phyloP scores from a whole-genome alignment of 92 coral and sea anemone species.

The Desmophyllum pertusum region DNA sequence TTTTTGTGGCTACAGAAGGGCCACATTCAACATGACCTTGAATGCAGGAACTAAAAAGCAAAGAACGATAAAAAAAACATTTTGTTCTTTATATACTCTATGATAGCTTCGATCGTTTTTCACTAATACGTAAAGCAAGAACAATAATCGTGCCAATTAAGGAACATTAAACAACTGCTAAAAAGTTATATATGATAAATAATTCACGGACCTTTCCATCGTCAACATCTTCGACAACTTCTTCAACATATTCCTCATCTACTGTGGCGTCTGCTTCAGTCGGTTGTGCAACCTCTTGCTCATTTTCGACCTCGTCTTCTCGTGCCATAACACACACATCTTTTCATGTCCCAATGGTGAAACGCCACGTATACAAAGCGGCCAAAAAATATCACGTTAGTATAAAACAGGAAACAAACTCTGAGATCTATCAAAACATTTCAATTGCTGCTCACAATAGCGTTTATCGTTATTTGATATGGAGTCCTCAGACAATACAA shows the following conservation, averaged over 20 bases:
- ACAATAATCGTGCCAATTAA: neutral
- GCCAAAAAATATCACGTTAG: constrained; percentile 17
- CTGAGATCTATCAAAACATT: neutral
- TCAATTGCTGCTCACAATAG: neutral
- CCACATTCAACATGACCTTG: neutral
- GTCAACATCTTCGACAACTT: constrained; percentile 42
- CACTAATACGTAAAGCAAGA: neutral
- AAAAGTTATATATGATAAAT: neutral
- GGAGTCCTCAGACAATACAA: constrained; percentile 51
- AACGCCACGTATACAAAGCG: constrained; percentile 82
- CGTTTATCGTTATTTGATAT: neutral
- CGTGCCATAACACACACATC: constrained; percentile 73
- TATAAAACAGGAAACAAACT: constrained; percentile 21
- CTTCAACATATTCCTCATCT: constrained; percentile 69
- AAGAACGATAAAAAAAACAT: too few relatives aligned
- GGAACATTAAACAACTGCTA: neutral
- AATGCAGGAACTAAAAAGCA: neutral
- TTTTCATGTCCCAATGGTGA: constrained; percentile 51
- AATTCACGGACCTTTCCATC: constrained; percentile 49
- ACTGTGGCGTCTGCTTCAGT: constrained; percentile 63
- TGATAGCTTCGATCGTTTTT: neutral
- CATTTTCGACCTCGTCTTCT: constrained; percentile 91
- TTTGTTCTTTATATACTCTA: too few relatives aligned
- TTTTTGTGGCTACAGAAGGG: neutral
- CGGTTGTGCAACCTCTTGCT: constrained; percentile 70